A percentile compares a stretch with the other conserved stretches of the same genome.
These are phyloP conservation scores for Tachina lurida DNA, from an alignment of 2,888 invertebrate species.

Conservation along the genomic window DNA sequence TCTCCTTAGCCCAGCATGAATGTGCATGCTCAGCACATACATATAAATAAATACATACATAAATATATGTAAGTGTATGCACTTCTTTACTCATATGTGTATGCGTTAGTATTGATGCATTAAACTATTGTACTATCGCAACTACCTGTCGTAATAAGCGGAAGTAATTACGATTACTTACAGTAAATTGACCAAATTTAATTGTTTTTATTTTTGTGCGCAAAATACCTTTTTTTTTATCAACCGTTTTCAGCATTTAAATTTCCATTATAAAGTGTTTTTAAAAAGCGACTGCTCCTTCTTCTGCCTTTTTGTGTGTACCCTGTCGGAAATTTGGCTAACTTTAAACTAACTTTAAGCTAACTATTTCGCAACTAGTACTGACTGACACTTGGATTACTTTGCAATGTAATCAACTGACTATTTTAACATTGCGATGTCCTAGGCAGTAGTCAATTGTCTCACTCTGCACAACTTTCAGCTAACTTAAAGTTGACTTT, in stretches of 20 bases:
- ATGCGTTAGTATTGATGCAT: constrained; percentile 20
- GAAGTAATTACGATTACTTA: constrained; percentile 73
- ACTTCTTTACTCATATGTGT: background rate
- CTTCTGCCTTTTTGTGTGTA: background rate
- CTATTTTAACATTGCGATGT: too few relatives aligned
- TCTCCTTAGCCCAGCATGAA: background rate
- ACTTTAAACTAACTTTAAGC: too few relatives aligned
- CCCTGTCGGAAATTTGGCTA: too few relatives aligned
- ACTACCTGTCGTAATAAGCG: constrained; percentile 72
- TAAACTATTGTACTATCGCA: constrained; percentile 39
- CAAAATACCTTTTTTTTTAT: constrained; percentile 50
- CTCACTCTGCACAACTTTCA: too few relatives aligned
- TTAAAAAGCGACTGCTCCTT: background rate
- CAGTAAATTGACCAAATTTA: constrained; percentile 73
- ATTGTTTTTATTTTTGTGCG: constrained; percentile 69
- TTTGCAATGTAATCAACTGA: too few relatives aligned
- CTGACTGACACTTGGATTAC: too few relatives aligned
- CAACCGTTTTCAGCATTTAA: constrained; percentile 51
- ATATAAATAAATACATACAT: too few relatives aligned
- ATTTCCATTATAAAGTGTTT: constrained; percentile 50
- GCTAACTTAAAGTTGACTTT: too few relatives aligned
- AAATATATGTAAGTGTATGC: background rate
- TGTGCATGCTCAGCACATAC: background rate
- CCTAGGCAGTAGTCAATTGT: too few relatives aligned
- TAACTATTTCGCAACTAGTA: too few relatives aligned